phyloP scores from a whole-genome alignment of 92 coral and sea anemone species.

The Umimayanthus kanabou region DNA sequence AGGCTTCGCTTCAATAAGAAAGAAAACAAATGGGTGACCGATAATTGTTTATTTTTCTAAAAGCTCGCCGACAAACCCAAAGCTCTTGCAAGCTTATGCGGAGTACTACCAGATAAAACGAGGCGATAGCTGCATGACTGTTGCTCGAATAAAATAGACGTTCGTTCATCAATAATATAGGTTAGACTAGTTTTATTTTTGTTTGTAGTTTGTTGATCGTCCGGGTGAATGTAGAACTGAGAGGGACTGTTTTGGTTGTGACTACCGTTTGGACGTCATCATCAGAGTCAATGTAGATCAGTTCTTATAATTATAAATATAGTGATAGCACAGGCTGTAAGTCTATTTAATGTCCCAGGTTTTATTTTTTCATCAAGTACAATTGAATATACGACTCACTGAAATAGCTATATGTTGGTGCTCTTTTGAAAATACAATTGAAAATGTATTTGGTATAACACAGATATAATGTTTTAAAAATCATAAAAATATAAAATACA shows the following conservation, averaged over 20 bases:
- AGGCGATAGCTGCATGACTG: background rate
- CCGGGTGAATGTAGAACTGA: too few relatives aligned
- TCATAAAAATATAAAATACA: background rate
- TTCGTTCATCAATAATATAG: background rate
- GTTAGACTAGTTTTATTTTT: background rate
- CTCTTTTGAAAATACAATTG: background rate
- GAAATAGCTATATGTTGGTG: background rate
- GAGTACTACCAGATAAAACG: background rate
- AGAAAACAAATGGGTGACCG: background rate
- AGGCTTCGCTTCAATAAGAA: slow-evolving; percentile 10
- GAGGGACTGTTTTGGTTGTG: too few relatives aligned
- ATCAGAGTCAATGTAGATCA: too few relatives aligned
- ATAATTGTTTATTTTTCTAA: slow-evolving; percentile 8
- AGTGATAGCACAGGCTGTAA: too few relatives aligned
- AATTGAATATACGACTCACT: background rate
- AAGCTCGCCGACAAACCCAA: slow-evolving; percentile 27
- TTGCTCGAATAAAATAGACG: background rate
- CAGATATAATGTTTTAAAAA: background rate
- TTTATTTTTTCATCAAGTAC: too few relatives aligned
- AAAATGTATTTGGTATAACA: background rate
- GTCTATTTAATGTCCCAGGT: too few relatives aligned
- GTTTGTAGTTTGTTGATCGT: background rate
- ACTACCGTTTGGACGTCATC: too few relatives aligned
- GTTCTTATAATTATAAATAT: too few relatives aligned
- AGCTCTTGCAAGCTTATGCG: background rate